phyloP scores from a whole-genome alignment of 2,888 invertebrate genomes.

The Chymomyza caudatula region DNA sequence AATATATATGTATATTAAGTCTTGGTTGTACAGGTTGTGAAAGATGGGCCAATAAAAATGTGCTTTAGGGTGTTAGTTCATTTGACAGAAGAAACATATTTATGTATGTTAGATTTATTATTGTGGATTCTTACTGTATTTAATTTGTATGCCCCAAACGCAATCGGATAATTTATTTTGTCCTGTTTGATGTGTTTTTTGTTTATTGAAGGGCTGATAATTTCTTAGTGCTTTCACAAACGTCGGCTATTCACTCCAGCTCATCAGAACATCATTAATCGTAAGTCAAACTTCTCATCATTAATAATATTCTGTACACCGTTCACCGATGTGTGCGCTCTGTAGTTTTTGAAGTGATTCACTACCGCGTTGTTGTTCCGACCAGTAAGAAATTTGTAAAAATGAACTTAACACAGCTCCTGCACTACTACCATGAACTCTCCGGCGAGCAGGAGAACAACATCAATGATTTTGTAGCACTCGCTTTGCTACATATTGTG shows the following conservation, averaged over 20 bases:
- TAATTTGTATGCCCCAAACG: no score
- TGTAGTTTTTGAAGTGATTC: not conserved
- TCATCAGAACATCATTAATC: not conserved
- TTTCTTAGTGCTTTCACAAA: not conserved
- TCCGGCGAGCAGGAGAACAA: slow-evolving; percentile 52
- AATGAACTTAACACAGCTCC: slow-evolving; percentile 60
- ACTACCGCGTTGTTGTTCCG: not conserved
- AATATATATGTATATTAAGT: no score
- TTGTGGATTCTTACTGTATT: no score
- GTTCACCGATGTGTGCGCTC: not conserved
- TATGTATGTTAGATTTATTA: no score
- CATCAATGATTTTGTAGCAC: slow-evolving; percentile 57
- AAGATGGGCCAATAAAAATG: no score
- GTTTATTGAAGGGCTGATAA: no score
- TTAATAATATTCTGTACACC: not conserved
- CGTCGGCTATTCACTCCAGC: not conserved
- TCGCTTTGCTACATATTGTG: slow-evolving; percentile 58
- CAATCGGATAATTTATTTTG: no score
- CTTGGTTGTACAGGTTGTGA: no score
- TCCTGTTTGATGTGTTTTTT: not conserved
- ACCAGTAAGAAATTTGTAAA: not conserved
- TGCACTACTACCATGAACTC: slow-evolving; percentile 40
- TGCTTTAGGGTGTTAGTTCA: no score
- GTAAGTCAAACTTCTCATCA: not conserved
- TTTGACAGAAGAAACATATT: no score